Percentiles rank a stretch among this genome's conserved stretches.
Conservation (phyloP, 2,797 vertebrate genomes). For the Neosilurus hyrtlii region DNA sequence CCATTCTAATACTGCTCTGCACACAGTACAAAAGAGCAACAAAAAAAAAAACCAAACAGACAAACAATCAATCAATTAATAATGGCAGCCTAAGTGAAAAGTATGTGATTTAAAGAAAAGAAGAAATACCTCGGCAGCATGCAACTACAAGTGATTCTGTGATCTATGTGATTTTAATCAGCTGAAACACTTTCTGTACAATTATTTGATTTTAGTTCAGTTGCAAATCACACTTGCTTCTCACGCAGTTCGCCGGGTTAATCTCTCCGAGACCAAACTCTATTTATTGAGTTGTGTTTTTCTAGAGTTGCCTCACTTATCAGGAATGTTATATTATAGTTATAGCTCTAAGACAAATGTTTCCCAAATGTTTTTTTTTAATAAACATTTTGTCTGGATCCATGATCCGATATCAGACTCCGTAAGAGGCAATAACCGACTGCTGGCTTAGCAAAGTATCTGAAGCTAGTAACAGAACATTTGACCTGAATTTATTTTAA, state of each 20-base stretch:
- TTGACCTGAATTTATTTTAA: constrained; percentile 28
- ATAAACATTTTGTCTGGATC: neutral
- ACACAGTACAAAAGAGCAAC: constrained; percentile 24
- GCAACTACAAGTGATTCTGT: constrained; percentile 28
- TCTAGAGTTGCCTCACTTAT: neutral
- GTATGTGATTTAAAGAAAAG: constrained; percentile 34
- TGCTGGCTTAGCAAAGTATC: constrained; percentile 20
- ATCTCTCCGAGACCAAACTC: constrained; percentile 29
- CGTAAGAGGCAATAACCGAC: constrained; percentile 33
- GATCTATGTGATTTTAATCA: constrained; percentile 27
- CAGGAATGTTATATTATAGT: neutral
- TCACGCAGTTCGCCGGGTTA: neutral
- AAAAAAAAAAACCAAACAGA: neutral
- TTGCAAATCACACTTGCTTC: constrained; percentile 15
- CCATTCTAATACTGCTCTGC: constrained; percentile 19
- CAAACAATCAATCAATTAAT: neutral
- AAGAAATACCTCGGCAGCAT: constrained; percentile 41
- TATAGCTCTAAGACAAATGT: neutral
- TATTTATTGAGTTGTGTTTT: constrained; percentile 6
- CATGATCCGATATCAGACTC: constrained; percentile 13
- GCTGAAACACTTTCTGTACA: constrained; percentile 26
- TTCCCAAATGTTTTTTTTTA: neutral
- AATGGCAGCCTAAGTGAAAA: constrained; percentile 36
- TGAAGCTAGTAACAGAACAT: constrained; percentile 20
- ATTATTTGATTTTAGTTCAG: neutral